phyloP scores from a whole-genome alignment of 2,888 invertebrate species.

The Dasypolia templi region DNA sequence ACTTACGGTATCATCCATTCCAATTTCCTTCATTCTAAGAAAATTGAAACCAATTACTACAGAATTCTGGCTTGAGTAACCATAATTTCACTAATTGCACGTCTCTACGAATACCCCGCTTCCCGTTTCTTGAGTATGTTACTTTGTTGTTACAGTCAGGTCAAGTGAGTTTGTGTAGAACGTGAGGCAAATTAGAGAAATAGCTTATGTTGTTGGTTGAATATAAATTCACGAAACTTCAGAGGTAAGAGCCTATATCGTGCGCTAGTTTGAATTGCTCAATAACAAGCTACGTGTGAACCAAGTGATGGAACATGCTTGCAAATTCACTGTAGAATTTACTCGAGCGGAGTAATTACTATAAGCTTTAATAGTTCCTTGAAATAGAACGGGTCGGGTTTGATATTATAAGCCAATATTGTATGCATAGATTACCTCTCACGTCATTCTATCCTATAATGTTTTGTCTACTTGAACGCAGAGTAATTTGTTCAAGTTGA shows the following conservation, averaged over 20 bases:
- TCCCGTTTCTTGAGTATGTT: slow-evolving; percentile 49
- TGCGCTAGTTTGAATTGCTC: slow-evolving; percentile 49
- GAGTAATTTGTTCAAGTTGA: not conserved
- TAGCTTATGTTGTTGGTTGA: slow-evolving; percentile 60
- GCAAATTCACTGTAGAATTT: slow-evolving; percentile 37
- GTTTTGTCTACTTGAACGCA: not conserved
- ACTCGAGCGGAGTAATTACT: slow-evolving; percentile 27
- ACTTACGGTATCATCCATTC: slow-evolving; percentile 52
- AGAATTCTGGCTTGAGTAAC: slow-evolving; percentile 34
- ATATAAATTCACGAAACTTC: slow-evolving; percentile 63
- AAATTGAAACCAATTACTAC: slow-evolving; percentile 53
- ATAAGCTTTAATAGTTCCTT: slow-evolving; percentile 13
- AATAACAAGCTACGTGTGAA: slow-evolving; percentile 43
- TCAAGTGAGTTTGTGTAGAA: slow-evolving; percentile 62
- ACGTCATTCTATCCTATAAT: not conserved
- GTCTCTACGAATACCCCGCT: slow-evolving; percentile 39
- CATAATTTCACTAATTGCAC: slow-evolving; percentile 53
- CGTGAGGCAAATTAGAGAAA: slow-evolving; percentile 68
- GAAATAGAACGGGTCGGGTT: not conserved
- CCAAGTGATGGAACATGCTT: slow-evolving; percentile 49
- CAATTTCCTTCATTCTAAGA: slow-evolving; percentile 55
- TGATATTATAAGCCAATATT: slow-evolving; percentile 12
- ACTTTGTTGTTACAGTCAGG: slow-evolving; percentile 59
- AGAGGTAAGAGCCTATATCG: slow-evolving; percentile 45
- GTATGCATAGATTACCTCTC: slow-evolving; percentile 12